Percentiles rank a stretch among this genome's conserved stretches.
Conservation (phyloP, 30 jellyfish, hydroid and myxozoan species). For the Aurelia aurita region DNA sequence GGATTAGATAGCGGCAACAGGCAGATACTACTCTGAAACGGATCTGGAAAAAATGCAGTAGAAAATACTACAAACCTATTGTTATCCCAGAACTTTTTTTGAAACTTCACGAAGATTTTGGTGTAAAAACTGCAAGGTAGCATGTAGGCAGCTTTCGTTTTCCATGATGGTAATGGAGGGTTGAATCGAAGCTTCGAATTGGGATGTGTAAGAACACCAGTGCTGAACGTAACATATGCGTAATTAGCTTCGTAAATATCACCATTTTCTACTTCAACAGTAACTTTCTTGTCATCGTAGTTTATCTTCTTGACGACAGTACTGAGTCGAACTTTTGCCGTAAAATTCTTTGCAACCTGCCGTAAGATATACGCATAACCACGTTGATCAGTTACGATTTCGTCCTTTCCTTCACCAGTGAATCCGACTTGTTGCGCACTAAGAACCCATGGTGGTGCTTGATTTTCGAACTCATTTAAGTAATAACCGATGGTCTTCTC, state of each 20-base stretch:
- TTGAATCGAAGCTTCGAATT: slow-evolving; percentile 8
- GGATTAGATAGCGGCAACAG: too few species aligned
- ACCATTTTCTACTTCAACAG: slow-evolving; percentile 53
- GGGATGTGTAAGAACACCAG: slow-evolving; percentile 69
- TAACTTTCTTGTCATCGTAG: slow-evolving; percentile 6
- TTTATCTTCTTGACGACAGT: slow-evolving; percentile 32
- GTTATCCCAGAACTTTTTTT: slow-evolving; percentile 80
- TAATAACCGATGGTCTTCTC: slow-evolving; percentile 69
- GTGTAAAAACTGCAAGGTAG: slow-evolving; percentile 64
- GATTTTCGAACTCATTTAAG: slow-evolving; percentile 69
- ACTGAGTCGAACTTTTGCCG: slow-evolving; percentile 33
- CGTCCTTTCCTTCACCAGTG: slow-evolving; percentile 79
- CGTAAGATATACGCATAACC: slow-evolving; percentile 55
- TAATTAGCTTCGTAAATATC: slow-evolving; percentile 67
- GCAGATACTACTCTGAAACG: too few species aligned
- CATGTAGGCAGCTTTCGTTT: slow-evolving; percentile 55
- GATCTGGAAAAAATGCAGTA: too few species aligned
- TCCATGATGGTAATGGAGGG: slow-evolving; percentile 87
- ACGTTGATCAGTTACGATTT: slow-evolving; percentile 60
- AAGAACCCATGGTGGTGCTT: slow-evolving; percentile 63
- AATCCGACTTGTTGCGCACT: slow-evolving; percentile 11
- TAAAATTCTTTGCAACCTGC: slow-evolving; percentile 49
- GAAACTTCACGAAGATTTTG: slow-evolving; percentile 75
- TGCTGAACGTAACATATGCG: slow-evolving; percentile 56
- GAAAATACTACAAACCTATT: slow-evolving; percentile 63